Percentiles rank a stretch among this genome's conserved stretches.
Evolutionary conservation across 2,113 vertebrate genomes (phyloP).

Genomic region (Lanius ludovicianus): DNA sequence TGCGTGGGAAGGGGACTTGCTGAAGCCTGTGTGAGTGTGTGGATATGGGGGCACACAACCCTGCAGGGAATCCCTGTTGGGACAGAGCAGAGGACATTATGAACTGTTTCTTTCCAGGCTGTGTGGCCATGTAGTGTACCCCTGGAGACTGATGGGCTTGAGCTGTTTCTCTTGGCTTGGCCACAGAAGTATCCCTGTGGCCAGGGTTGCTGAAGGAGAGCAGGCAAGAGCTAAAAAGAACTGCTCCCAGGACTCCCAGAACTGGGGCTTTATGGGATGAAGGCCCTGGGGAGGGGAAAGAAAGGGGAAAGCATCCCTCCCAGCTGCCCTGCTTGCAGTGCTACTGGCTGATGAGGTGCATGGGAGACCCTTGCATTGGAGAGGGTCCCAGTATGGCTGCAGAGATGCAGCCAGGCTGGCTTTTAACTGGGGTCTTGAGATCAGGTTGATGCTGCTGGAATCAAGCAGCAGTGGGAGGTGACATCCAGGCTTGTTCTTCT

Average conservation of each 20-base stretch:
- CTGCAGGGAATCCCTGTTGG: neutral
- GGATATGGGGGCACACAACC: neutral
- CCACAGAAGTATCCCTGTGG: neutral
- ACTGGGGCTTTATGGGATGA: neutral
- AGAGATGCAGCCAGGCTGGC: neutral
- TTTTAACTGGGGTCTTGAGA: neutral
- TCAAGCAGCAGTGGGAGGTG: neutral
- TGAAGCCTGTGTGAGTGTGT: rapidly evolving
- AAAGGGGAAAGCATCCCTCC: neutral
- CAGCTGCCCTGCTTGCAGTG: neutral
- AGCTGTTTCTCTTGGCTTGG: neutral
- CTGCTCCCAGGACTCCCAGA: neutral
- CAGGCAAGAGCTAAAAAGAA: neutral
- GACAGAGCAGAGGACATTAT: neutral
- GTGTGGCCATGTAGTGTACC: neutral
- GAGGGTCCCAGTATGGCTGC: neutral
- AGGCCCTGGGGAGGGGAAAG: neutral
- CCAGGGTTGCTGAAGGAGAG: neutral
- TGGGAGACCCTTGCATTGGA: neutral
- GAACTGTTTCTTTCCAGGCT: neutral
- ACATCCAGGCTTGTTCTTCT: neutral
- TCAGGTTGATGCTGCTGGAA: neutral
- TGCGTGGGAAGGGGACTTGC: neutral
- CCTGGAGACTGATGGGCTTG: neutral
- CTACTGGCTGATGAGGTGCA: rapidly evolving